phyloP scores from a whole-genome alignment of 2,797 vertebrate species.

The Gallinago solitaria region DNA sequence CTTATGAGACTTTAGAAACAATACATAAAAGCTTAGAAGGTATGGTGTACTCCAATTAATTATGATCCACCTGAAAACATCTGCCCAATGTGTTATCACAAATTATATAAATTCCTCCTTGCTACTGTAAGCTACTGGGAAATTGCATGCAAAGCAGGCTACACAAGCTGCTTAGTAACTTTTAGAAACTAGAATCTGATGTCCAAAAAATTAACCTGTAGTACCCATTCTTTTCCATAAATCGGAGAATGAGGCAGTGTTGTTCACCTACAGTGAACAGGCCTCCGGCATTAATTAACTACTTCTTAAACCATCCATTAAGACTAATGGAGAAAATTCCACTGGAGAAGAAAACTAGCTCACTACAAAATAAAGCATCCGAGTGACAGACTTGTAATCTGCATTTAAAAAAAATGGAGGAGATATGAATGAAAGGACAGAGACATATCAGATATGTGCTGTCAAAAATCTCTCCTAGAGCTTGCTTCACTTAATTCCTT shows the following conservation, averaged over 20 bases:
- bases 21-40: background rate
- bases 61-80: background rate
- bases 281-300: background rate
- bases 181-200: background rate
- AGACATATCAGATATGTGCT: conserved; percentile 57
- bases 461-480: conserved; percentile 70
- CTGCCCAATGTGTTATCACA: background rate
- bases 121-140: background rate
- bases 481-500: conserved; percentile 77
- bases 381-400: conserved; percentile 47
- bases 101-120: background rate
- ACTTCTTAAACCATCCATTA: background rate
- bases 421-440: conserved; percentile 63
- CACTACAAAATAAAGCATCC: background rate
- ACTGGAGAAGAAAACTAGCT: background rate
- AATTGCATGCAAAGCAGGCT: background rate
- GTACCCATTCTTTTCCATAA: background rate
- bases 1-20: background rate
- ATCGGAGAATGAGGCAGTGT: background rate
- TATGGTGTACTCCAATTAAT: background rate
- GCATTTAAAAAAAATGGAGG: conserved; percentile 20
- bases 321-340: conserved; percentile 19
- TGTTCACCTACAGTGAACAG: background rate
- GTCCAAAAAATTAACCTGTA: background rate
- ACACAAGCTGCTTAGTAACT: background rate